Percentiles rank a stretch among this genome's conserved stretches.
These are phyloP conservation scores for Alectura lathami DNA, from an alignment of 2,113 vertebrate species.

Conservation along the genomic window DNA sequence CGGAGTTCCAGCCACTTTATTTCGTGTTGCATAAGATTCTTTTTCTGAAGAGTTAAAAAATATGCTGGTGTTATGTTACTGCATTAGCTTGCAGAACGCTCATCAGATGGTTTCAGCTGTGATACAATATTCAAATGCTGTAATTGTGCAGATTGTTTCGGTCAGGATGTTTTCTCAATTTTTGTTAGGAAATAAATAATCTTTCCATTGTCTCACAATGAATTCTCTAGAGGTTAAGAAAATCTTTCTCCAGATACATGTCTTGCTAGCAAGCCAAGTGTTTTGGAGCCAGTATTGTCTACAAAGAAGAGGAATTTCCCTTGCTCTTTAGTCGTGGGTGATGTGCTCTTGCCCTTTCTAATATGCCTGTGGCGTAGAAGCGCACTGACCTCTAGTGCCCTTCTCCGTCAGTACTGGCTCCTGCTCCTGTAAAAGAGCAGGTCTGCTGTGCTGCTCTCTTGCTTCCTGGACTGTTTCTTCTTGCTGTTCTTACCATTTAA, in stretches of 20 bases:
- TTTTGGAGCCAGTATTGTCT: background rate
- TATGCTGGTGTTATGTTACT: background rate
- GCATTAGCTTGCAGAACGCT: background rate
- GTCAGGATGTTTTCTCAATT: background rate
- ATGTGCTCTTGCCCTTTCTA: background rate
- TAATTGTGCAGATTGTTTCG: background rate
- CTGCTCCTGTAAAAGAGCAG: background rate
- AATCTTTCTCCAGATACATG: background rate
- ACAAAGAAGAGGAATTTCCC: background rate
- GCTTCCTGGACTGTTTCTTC: background rate
- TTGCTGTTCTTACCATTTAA: background rate
- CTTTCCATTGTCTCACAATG: background rate
- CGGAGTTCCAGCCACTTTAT: background rate
- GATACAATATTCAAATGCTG: background rate
- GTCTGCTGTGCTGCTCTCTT: background rate
- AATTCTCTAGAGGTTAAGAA: background rate
- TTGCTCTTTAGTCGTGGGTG: background rate
- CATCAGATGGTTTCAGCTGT: background rate
- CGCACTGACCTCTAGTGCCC: background rate
- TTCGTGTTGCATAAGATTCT: background rate
- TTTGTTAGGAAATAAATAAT: background rate
- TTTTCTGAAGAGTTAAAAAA: background rate
- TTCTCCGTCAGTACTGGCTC: background rate
- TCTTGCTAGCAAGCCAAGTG: background rate
- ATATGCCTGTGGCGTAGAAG: background rate